Base-by-base conservation (phyloP, 2,113 vertebrate genomes). In the Oriolus oriolus region DNA sequence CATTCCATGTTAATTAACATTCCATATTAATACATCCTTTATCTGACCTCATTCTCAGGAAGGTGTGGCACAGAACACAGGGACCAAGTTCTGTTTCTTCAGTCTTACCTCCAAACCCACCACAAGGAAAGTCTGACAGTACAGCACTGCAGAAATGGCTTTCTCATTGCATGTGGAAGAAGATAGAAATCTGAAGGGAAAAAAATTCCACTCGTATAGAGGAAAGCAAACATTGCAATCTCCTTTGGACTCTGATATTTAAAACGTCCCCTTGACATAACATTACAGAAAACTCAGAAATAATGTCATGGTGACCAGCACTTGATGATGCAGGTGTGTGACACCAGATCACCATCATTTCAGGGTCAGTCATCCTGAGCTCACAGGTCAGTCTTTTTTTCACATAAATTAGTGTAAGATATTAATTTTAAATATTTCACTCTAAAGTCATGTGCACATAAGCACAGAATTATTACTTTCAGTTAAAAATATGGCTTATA, bases 121-220 rank as follows among this genome's bases (percentile, higher is more conserved):
- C 17, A 21, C 30, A 49, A 37, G 5, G 10, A n/a, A 92, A 27
- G 0, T 1, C 0, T 16, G 41, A 35, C 4, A 2, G 11, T n/a
- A 28, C 16, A 47, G 23, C 35, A 20, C 3, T 33, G 16, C 11
- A 66, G 42, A 59, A 71, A 76, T 52, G 2, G 0, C 6, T 87
- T 75, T 79, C 49, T 68, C 22, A 27, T 22, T 73, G 21, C 4
- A 1, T 27, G 4, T n/a, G 24, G 16, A 66, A 92, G 18, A 71
- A 52, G 7, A 28, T 1, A 18, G 35, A 85, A 83, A 80, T 19
- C 19, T 42, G 28, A 80, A 77, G 14, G 35, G 30, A 66, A 73
- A 61, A 1, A 13, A 54, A 53, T 9, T 39, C 26, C 2, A 3
- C 11, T 31, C 42, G 2, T 49, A 23, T 6, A 31, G 28, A 60